phyloP scores from a whole-genome alignment of 2,888 invertebrate genomes.

The Leptopilina syphax region DNA sequence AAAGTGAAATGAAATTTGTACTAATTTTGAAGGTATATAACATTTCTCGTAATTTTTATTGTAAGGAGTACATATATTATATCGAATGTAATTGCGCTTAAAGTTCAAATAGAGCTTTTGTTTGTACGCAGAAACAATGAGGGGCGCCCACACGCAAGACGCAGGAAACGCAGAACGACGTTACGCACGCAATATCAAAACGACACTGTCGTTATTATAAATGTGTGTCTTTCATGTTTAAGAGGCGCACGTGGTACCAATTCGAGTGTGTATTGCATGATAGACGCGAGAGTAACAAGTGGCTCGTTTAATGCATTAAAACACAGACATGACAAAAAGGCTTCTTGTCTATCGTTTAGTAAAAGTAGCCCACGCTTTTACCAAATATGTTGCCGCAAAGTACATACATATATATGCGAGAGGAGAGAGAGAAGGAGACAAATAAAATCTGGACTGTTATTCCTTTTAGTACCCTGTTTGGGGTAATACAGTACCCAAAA shows the following conservation, averaged over 20 bases:
- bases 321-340: slow-evolving; percentile 58
- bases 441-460: too few relatives aligned
- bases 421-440: too few relatives aligned
- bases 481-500: too few relatives aligned
- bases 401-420: too few relatives aligned
- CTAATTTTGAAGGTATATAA: slow-evolving; percentile 7
- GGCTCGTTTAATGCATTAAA: slow-evolving; percentile 67
- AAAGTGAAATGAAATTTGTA: not conserved
- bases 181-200: slow-evolving; percentile 60
- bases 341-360: slow-evolving; percentile 14
- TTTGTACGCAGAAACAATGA: slow-evolving; percentile 70
- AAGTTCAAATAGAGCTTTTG: slow-evolving; percentile 59
- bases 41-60: slow-evolving; percentile 30
- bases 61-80: slow-evolving; percentile 42
- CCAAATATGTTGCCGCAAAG: not conserved
- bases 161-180: slow-evolving; percentile 59
- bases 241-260: slow-evolving; percentile 51
- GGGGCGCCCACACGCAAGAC: slow-evolving; percentile 64
- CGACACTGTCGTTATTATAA: slow-evolving; percentile 58
- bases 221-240: slow-evolving; percentile 47
- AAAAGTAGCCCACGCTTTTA: slow-evolving; percentile 52
- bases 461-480: too few relatives aligned
- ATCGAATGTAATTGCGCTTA: slow-evolving; percentile 54
- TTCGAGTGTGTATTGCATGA: slow-evolving; percentile 52
- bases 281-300: slow-evolving; percentile 61